Evolutionary conservation across 1,140 invertebrate species (phyloP).

Genomic region (Hermetia illucens): DNA sequence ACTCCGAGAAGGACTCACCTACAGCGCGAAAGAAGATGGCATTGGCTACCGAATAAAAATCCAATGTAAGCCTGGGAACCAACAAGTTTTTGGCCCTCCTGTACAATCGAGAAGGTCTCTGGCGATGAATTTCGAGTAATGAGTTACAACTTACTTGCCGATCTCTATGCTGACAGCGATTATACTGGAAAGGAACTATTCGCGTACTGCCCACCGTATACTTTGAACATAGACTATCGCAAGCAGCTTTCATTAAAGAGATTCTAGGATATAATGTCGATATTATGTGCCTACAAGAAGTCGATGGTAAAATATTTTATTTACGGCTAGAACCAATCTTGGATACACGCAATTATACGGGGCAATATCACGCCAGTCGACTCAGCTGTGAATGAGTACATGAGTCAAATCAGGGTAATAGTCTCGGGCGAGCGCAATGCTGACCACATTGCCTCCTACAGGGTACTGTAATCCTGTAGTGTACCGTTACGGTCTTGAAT

Average conservation of each 20-base stretch:
- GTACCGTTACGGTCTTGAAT: no score
- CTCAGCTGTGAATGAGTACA: no score
- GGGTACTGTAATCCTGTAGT: no score
- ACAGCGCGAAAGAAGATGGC: constrained; percentile 39
- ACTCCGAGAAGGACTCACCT: constrained; percentile 40
- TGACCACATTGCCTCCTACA: no score
- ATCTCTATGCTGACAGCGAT: constrained; percentile 73
- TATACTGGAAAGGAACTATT: constrained; percentile 55
- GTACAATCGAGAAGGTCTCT: constrained; percentile 35
- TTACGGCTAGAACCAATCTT: constrained; percentile 53
- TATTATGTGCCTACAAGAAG: constrained; percentile 85
- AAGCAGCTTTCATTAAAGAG: constrained; percentile 75
- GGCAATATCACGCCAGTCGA: no score
- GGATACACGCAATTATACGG: constrained; percentile 37
- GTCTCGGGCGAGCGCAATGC: no score
- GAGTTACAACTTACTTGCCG: constrained; percentile 79
- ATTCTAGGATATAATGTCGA: constrained; percentile 79
- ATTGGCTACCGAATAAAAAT: constrained; percentile 52
- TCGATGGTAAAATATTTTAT: constrained; percentile 66
- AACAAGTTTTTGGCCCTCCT: constrained; percentile 38
- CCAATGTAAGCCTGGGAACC: constrained; percentile 40
- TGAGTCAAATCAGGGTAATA: no score
- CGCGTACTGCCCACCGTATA: constrained; percentile 65
- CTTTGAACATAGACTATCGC: constrained; percentile 69
- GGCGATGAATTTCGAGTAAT: constrained; percentile 55